Percentiles rank a stretch among this genome's conserved stretches.
Evolutionary conservation across 1,140 invertebrate genomes (phyloP).

Genomic region (Calliopsis andreniformis): DNA sequence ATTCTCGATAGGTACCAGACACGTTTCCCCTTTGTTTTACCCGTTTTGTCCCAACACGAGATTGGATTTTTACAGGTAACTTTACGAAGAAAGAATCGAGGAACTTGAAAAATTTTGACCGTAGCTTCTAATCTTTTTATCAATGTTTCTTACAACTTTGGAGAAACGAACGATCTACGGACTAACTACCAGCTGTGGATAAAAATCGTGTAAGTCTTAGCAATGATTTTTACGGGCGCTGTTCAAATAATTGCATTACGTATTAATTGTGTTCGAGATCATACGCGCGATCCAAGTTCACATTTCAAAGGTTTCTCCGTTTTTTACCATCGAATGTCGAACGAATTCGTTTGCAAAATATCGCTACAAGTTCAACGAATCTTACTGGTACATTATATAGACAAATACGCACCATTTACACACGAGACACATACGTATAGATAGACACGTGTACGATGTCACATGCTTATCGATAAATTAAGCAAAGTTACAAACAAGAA

Average conservation of each 20-base stretch:
- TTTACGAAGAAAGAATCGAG: neutral
- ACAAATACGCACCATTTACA: constrained; percentile 10
- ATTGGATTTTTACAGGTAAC: neutral
- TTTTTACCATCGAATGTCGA: constrained; percentile 11
- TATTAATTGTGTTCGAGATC: constrained; percentile 8
- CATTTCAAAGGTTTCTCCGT: neutral
- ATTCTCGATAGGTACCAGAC: neutral
- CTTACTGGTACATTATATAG: constrained; percentile 33
- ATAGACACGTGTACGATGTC: constrained; percentile 19
- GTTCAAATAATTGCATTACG: neutral
- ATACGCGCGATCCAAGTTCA: neutral
- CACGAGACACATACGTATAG: neutral
- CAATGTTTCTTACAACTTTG: neutral
- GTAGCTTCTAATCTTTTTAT: too few species aligned
- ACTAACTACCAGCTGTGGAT: neutral
- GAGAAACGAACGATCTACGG: neutral
- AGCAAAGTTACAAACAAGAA: constrained; percentile 5
- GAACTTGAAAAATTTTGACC: too few species aligned
- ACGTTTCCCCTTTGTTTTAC: neutral
- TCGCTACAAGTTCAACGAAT: constrained; percentile 46
- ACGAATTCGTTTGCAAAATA: constrained; percentile 6
- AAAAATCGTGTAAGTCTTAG: neutral
- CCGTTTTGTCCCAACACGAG: neutral
- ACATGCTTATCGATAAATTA: constrained; percentile 27
- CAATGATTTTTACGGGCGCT: neutral